Conservation (phyloP, 1,140 invertebrate species). For the Drosophila seguyi region DNA sequence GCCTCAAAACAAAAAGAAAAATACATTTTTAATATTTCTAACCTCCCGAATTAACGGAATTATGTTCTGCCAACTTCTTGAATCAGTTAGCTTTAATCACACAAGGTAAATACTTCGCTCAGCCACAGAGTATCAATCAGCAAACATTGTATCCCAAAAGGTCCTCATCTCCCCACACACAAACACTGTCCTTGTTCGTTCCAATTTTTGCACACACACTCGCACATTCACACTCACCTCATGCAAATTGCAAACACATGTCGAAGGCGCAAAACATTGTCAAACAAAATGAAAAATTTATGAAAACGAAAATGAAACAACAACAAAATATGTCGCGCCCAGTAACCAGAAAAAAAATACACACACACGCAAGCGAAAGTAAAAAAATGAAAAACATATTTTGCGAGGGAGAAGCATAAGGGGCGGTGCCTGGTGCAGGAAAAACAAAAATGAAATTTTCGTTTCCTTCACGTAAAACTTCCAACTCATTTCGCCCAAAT, state of each 20-base stretch:
- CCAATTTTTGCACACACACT: constrained; percentile 18
- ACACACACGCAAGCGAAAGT: not conserved
- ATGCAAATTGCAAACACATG: constrained; percentile 80
- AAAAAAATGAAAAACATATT: constrained; percentile 48
- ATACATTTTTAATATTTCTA: not conserved
- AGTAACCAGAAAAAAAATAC: constrained; percentile 4
- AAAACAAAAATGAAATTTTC: constrained; percentile 26
- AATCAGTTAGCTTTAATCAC: constrained; percentile 26
- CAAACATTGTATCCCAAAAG: constrained; percentile 18
- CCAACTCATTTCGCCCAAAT: constrained; percentile 61
- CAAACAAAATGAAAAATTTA: constrained; percentile 78
- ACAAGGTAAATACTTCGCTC: constrained; percentile 29
- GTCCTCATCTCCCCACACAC: not conserved
- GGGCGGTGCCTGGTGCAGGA: not conserved
- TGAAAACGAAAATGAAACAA: constrained; percentile 72
- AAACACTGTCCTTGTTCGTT: constrained; percentile 19
- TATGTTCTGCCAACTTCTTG: not conserved
- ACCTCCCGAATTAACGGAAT: not conserved
- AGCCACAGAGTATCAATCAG: constrained; percentile 47
- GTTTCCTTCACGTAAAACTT: constrained; percentile 48
- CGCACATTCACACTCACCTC: constrained; percentile 25
- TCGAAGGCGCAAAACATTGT: constrained; percentile 74
- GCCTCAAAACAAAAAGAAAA: not conserved
- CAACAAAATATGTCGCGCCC: constrained; percentile 56
- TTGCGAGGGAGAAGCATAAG: constrained; percentile 8